These are phyloP conservation scores for Aphelenchoides avenae DNA, from an alignment of 1,140 invertebrate genomes.

Conservation along the genomic window DNA sequence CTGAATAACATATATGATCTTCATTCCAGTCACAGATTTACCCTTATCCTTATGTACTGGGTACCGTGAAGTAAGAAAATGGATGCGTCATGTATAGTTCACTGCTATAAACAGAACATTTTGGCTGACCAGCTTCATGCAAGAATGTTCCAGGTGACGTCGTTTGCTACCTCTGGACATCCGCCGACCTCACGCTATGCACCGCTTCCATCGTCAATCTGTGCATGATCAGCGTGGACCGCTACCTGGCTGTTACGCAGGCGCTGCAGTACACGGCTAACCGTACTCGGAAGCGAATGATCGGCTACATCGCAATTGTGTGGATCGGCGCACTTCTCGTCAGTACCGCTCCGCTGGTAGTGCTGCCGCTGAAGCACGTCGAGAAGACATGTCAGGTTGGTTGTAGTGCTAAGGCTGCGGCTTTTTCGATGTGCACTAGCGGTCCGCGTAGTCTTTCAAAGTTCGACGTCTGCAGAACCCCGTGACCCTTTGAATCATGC, in stretches of 20 bases:
- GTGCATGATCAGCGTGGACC: conserved; percentile 91
- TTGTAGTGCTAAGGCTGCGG: background rate
- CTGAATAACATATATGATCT: too few species aligned
- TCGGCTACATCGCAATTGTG: conserved; percentile 61
- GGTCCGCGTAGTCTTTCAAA: too few species aligned
- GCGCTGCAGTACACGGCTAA: conserved; percentile 75
- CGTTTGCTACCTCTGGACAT: conserved; percentile 96
- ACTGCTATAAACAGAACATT: too few species aligned
- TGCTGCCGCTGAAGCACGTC: conserved; percentile 2
- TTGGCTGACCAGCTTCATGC: too few species aligned
- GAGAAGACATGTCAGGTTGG: conserved; percentile 19
- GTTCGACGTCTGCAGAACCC: too few species aligned
- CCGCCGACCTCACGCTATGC: conserved; percentile 96
- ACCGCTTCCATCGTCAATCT: conserved; percentile 96
- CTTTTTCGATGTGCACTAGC: too few species aligned
- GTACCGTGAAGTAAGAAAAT: too few species aligned
- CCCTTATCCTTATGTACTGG: too few species aligned
- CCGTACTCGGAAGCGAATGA: conserved; percentile 72
- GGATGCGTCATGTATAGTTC: too few species aligned
- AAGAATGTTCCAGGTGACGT: conserved; percentile 73
- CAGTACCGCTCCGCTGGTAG: conserved; percentile 61
- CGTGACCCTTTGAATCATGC: too few species aligned
- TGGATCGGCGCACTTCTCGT: conserved; percentile 63
- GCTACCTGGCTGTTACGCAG: conserved; percentile 96
- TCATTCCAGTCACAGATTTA: too few species aligned